Conservation (phyloP, 2,888 invertebrate species). For the Argyresthia albistria region DNA sequence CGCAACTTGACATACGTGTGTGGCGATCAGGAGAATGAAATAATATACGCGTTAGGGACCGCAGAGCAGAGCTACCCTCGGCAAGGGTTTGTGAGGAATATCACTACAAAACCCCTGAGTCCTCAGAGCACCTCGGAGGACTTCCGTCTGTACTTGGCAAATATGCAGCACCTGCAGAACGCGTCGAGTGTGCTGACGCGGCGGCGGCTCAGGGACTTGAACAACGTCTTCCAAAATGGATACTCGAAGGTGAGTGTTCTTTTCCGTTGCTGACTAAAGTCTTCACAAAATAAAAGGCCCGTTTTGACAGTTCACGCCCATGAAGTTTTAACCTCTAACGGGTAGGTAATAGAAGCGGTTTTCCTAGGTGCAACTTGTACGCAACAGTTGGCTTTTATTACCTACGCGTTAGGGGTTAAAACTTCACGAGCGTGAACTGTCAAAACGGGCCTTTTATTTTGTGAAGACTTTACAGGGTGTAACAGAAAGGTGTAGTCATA, state of each 20-base stretch:
- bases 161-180: constrained; percentile 80
- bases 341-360: too few species aligned
- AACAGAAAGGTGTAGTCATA: too few species aligned
- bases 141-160: constrained; percentile 79
- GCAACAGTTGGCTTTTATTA: too few species aligned
- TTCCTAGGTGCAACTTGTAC: too few species aligned
- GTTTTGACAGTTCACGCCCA: too few species aligned
- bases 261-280: too few species aligned
- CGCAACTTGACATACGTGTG: constrained; percentile 55
- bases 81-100: constrained; percentile 59
- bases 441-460: too few species aligned
- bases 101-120: constrained; percentile 77
- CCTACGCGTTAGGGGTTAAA: too few species aligned
- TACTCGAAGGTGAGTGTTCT: constrained; percentile 35
- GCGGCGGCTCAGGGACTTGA: constrained; percentile 73
- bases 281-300: too few species aligned
- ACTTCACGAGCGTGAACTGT: too few species aligned
- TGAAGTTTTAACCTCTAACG: too few species aligned
- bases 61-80: constrained; percentile 49
- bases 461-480: too few species aligned
- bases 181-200: constrained; percentile 76
- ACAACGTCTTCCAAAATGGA: constrained; percentile 71
- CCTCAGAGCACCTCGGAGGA: constrained; percentile 79
- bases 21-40: constrained; percentile 64
- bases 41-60: constrained; percentile 59